Evolutionary conservation across 2,888 invertebrate genomes (phyloP), one percentile per base, ranked within the genome.

Genomic region (Nephrotoma appendiculata): DNA sequence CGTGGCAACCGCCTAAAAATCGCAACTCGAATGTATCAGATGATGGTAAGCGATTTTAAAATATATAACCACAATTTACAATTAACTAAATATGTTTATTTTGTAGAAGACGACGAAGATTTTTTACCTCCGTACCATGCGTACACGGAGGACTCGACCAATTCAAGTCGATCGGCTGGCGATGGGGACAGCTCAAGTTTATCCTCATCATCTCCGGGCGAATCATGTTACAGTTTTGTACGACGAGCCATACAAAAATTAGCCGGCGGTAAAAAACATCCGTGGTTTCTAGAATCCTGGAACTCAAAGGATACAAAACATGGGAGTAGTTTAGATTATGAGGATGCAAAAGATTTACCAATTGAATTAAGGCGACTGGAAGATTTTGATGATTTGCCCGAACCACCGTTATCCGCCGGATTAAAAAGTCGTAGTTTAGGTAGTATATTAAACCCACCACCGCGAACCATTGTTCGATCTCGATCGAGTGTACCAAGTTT

Each of bases 141-240:
- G 1, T 94, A 94, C 89, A 94, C 93, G 89, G 93, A 94, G 88
- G 94, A 95, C 88, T 94, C 95, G 88, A 94, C 94, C 87, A 95
- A 95, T 90, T 95, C 95, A 4, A 93, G 92, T 87, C 92, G 93
- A 86, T 93, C 92, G 86, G 93, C 90, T 91, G 94, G 89, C 88
- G 93, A 90, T 91, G 92, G 91, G 31, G 96, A 97, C 89, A 97
- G 96, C 88, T 97, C 97, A 41, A 97, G 97, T 88, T 93, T 97
- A 52, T 97, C 97, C 6, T 92, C 92, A n/a, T 92, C 92, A 0
- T 97, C 97, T 88, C 98, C 98, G 5, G 97, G 97, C 90, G 98
- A 98, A 92, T 97, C 97, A 4, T 98, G 98, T 91, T 98, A 98
- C 92, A 97, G 97, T 89, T 98, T 98, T 91, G 97, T 98, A 5